These are phyloP conservation scores for Matsumyia berberina DNA, from an alignment of 2,888 invertebrate genomes.

Conservation along the genomic window DNA sequence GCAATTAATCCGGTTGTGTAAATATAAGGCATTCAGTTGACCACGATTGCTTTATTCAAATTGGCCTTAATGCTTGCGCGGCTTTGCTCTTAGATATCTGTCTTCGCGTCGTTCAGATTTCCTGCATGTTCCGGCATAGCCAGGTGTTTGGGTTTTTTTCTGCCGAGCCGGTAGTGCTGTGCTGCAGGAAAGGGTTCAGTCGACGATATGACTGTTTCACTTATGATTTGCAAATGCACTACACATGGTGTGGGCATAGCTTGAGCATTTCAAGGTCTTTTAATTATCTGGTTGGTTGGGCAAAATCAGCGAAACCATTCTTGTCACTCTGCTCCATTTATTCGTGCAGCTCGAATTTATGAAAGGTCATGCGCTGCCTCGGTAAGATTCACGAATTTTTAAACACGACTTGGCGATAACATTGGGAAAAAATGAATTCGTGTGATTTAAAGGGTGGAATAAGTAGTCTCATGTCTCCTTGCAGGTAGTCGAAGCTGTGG, in stretches of 20 bases:
- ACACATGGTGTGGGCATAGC: conserved; percentile 31
- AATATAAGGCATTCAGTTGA: conserved; percentile 57
- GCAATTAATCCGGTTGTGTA: conserved; percentile 75
- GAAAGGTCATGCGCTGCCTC: conserved; percentile 45
- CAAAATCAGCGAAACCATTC: conserved; percentile 32
- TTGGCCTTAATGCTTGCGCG: conserved; percentile 54
- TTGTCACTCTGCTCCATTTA: conserved; percentile 58
- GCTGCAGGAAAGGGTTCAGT: conserved; percentile 58
- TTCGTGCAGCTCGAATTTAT: conserved; percentile 50
- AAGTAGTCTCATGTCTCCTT: conserved; percentile 1
- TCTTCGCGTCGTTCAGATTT: conserved; percentile 38
- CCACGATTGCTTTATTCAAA: conserved; percentile 73
- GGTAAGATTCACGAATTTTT: conserved; percentile 53
- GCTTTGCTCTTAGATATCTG: conserved; percentile 41
- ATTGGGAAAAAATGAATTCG: conserved; percentile 21
- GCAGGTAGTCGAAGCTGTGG: not conserved
- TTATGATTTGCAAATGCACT: conserved; percentile 54
- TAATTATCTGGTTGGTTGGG: conserved; percentile 55
- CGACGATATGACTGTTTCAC: not conserved
- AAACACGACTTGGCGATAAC: conserved; percentile 47
- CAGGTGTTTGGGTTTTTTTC: conserved; percentile 65
- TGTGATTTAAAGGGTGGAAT: conserved; percentile 25
- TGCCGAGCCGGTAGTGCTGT: conserved; percentile 57
- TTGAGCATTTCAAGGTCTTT: conserved; percentile 61
- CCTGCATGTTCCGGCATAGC: conserved; percentile 64